phyloP scores from a whole-genome alignment of 92 coral and sea anemone species.

The Muricea muricata region DNA sequence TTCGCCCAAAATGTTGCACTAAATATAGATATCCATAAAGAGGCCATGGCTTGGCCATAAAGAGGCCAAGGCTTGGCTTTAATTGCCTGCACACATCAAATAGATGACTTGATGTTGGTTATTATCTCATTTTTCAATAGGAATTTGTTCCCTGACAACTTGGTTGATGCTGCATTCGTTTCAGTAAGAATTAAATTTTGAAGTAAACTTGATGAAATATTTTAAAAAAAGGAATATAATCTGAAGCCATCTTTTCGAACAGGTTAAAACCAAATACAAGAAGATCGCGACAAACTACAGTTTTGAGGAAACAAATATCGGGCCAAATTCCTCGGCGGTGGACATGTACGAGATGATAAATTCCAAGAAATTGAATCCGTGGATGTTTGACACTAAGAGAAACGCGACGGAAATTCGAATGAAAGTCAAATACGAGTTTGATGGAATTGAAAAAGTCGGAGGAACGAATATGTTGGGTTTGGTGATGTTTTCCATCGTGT shows the following conservation, averaged over 20 bases:
- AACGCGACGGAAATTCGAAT: conserved; percentile 28
- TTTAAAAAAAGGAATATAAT: no score
- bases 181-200: conserved; percentile 55
- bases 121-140: conserved; percentile 42
- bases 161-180: conserved; percentile 72
- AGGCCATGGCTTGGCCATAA: no score
- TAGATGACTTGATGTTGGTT: not conserved
- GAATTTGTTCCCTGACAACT: conserved; percentile 76
- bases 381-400: not conserved
- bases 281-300: conserved; percentile 3
- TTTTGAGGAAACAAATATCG: conserved; percentile 3
- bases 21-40: no score
- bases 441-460: conserved; percentile 21
- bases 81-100: no score
- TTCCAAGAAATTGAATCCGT: conserved; percentile 29
- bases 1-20: no score
- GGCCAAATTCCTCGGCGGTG: not conserved
- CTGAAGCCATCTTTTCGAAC: no score
- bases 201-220: not conserved
- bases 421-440: conserved; percentile 27
- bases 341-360: conserved; percentile 14
- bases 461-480: conserved; percentile 37
- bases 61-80: no score
- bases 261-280: conserved; percentile 43
- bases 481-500: conserved; percentile 34